A percentile compares a stretch with the other conserved stretches of the same genome.
Conservation (phyloP, 2,797 vertebrate genomes). For the Acanthornis magna region DNA sequence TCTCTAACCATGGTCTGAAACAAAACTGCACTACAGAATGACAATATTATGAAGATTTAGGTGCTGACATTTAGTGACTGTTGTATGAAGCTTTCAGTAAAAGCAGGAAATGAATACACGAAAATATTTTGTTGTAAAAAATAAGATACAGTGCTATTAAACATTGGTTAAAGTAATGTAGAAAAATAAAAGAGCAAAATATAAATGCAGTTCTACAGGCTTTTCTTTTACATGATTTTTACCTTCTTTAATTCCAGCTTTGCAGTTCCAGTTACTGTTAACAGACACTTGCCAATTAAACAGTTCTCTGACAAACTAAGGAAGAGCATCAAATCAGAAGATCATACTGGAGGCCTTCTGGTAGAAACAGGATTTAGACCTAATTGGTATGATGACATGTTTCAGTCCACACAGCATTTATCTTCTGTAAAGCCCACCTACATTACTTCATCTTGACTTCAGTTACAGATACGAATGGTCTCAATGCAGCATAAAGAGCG, state of each 20-base stretch:
- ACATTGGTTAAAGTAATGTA: slow-evolving; percentile 54
- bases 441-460: background rate
- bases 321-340: background rate
- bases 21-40: background rate
- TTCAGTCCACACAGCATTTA: background rate
- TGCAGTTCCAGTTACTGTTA: background rate
- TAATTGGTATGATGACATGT: background rate
- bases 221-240: slow-evolving; percentile 9
- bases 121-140: slow-evolving; percentile 68
- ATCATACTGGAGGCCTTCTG: background rate
- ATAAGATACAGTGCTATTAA: slow-evolving; percentile 58
- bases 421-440: background rate
- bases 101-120: slow-evolving; percentile 3
- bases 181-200: slow-evolving; percentile 62
- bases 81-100: slow-evolving; percentile 27
- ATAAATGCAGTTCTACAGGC: slow-evolving; percentile 11
- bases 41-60: slow-evolving; percentile 40
- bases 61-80: slow-evolving; percentile 39
- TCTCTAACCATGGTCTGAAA: slow-evolving; percentile 1
- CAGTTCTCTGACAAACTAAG: background rate
- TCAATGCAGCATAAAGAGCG: background rate
- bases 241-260: background rate
- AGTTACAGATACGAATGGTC: background rate
- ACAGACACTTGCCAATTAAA: background rate
- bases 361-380: background rate